phyloP scores from a whole-genome alignment of 2,888 invertebrate genomes.

The Rhynchonema sp. region DNA sequence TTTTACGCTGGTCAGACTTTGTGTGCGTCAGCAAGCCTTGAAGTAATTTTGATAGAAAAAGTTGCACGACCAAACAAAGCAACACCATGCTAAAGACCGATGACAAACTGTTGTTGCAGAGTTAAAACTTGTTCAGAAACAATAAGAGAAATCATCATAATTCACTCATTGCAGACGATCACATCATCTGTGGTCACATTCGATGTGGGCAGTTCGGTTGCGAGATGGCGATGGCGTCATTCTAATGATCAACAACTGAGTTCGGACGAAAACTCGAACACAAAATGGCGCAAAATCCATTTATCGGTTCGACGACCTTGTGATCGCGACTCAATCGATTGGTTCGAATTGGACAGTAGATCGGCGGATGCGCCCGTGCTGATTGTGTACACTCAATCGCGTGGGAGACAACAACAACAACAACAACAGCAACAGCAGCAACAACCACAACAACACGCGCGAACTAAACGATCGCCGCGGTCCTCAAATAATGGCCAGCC shows the following conservation, averaged over 20 bases:
- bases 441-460: background rate
- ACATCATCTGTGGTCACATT: background rate
- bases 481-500: background rate
- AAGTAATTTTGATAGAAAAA: too few relatives aligned
- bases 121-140: too few relatives aligned
- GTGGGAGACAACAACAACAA: background rate
- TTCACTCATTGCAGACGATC: too few relatives aligned
- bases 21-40: too few relatives aligned
- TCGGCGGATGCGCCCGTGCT: background rate
- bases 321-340: too few relatives aligned
- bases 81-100: too few relatives aligned
- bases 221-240: background rate
- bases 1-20: too few relatives aligned
- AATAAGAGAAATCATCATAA: too few relatives aligned
- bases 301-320: background rate
- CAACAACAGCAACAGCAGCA: background rate
- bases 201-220: background rate
- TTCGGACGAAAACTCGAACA: background rate
- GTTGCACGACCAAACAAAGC: too few relatives aligned
- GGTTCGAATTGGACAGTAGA: too few relatives aligned
- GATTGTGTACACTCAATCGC: background rate
- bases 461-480: background rate
- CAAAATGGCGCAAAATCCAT: background rate
- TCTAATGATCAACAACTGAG: background rate
- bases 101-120: too few relatives aligned